A percentile compares a stretch with the other conserved stretches of the same genome.
These are phyloP conservation scores for Gymnothorax reevesii DNA, from an alignment of 2,797 vertebrate genomes.

Conservation along the genomic window DNA sequence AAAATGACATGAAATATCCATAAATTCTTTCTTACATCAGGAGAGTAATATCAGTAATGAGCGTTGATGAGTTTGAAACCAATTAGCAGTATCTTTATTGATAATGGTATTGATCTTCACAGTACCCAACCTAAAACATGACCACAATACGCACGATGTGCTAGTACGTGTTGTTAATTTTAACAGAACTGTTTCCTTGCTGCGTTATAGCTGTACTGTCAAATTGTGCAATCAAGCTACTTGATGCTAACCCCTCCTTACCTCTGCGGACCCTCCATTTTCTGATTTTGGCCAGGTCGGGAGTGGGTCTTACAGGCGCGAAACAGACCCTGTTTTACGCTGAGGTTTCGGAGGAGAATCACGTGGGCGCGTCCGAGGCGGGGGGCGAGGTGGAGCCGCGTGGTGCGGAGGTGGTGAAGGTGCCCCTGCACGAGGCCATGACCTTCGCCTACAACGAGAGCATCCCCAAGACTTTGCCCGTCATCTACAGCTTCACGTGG, in stretches of 20 bases:
- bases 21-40: no score
- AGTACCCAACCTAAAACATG: no score
- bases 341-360: constrained; percentile 89
- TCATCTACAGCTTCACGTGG: constrained; percentile 91
- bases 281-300: constrained; percentile 69
- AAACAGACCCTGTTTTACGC: constrained; percentile 92
- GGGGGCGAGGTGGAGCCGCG: constrained; percentile 81
- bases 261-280: constrained; percentile 66
- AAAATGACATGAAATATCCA: no score
- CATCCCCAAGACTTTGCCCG: constrained; percentile 85
- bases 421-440: constrained; percentile 75
- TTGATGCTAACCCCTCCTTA: constrained; percentile 76
- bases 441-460: constrained; percentile 64
- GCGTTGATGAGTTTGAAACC: no score
- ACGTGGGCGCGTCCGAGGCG: constrained; percentile 77
- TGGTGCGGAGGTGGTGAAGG: constrained; percentile 89
- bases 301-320: constrained; percentile 85
- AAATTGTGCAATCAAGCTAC: no score
- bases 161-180: no score
- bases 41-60: no score
- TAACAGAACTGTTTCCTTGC: no score
- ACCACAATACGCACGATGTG: no score
- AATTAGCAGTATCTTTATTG: no score
- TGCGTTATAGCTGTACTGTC: no score
- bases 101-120: no score